These are phyloP conservation scores for Pteruthius melanotis DNA, from an alignment of 2,113 vertebrate genomes.

Conservation along the genomic window DNA sequence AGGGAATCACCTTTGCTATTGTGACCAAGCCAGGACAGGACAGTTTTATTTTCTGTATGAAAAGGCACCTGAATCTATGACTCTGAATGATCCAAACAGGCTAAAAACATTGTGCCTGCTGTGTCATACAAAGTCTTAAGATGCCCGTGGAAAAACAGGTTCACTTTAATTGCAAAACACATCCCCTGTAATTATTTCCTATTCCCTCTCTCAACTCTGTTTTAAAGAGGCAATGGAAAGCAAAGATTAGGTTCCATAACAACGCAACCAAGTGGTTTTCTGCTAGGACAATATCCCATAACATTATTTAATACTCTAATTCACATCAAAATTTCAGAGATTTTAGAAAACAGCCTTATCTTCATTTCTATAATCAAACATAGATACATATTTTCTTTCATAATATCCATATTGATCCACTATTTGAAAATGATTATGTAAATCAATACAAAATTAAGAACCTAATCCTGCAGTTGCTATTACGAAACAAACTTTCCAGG, in stretches of 20 bases:
- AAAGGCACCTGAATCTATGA: background rate
- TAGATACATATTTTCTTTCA: background rate
- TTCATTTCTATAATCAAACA: background rate
- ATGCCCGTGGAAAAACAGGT: background rate
- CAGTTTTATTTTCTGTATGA: background rate
- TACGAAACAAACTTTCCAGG: constrained; percentile 10
- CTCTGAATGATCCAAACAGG: background rate
- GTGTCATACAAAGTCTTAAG: background rate
- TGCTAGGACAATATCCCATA: background rate
- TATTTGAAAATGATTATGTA: background rate
- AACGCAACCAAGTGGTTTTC: background rate
- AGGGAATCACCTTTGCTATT: background rate
- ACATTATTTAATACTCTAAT: background rate
- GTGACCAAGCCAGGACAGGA: background rate
- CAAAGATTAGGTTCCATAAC: background rate
- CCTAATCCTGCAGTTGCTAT: background rate
- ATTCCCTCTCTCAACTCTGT: rapidly evolving
- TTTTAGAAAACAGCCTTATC: no score
- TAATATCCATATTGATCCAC: background rate
- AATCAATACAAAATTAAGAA: background rate
- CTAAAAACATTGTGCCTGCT: background rate
- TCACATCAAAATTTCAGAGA: background rate
- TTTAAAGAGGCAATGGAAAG: background rate
- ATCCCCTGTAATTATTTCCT: background rate
- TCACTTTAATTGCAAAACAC: background rate